phyloP scores from a whole-genome alignment of 1,140 invertebrate genomes.

The Drosophila setifemur region DNA sequence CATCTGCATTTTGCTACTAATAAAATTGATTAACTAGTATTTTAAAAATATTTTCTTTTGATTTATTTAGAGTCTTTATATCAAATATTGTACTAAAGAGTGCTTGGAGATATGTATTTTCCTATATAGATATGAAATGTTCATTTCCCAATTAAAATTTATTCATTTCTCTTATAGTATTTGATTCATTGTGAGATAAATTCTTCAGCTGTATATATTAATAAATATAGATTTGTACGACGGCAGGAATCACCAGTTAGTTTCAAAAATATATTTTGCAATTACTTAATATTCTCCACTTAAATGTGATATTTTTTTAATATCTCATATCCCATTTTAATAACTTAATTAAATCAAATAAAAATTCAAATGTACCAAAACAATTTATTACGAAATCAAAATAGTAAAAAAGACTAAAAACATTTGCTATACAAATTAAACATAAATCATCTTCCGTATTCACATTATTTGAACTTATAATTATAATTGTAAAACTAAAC shows the following conservation, averaged over 20 bases:
- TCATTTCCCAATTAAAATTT: no score
- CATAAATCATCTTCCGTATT: slow-evolving; percentile 16
- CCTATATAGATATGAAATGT: no score
- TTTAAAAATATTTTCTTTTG: background rate
- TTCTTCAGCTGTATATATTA: no score
- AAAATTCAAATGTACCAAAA: slow-evolving; percentile 32
- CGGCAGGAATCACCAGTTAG: no score
- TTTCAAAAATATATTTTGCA: no score
- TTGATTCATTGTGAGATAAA: no score
- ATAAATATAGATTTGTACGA: no score
- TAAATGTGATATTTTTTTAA: background rate
- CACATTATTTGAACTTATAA: slow-evolving; percentile 25
- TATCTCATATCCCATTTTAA: background rate
- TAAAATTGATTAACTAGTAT: slow-evolving; percentile 30
- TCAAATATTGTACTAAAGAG: background rate
- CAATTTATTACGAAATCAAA: slow-evolving; percentile 36
- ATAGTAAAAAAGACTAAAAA: slow-evolving; percentile 16
- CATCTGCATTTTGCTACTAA: slow-evolving; percentile 52
- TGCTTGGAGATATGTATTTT: no score
- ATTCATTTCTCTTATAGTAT: no score
- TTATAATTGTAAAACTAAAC: background rate
- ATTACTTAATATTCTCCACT: no score
- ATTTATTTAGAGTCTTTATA: no score
- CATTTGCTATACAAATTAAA: slow-evolving; percentile 28
- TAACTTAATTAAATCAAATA: background rate